Base-by-base conservation (phyloP, 2,888 invertebrate genomes). In the Hydrotaea diabolus region DNA sequence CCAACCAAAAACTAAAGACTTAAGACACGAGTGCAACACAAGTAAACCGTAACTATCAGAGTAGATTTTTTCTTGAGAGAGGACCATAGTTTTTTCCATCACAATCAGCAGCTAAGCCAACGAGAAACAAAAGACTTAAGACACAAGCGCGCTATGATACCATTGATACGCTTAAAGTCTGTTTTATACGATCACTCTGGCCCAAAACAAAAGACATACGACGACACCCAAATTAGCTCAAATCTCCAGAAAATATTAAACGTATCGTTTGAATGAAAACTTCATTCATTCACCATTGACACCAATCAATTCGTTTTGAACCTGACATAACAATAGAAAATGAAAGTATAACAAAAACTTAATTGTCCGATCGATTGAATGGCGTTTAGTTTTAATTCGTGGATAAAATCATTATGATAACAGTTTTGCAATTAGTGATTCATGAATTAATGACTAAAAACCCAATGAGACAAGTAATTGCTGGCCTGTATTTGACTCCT, bases 91-190 rank as follows among this genome's bases (percentile, higher is more conserved):
- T n/a, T n/a, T n/a, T n/a, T n/a, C 5, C 3, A 36, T 5, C 19
- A 31, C 8, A 23, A 71, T n/a, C 23, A 31, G 7, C 2, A 49
- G 53, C 23, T 15, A 49, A 23, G 66, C 11, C 0, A 17, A 17
- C 2, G 1, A n/a, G 57, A 62, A 79, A 55, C 78, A 36, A 84
- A 78, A 81, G 78, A 84, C 71, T 77, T 84, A 57, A 71, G 75
- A 76, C 55, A 84, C 36, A 26, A 36, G 36, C 43, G 39, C 43
- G 13, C n/a, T 39, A 19, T 19, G 36, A 17, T 64, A 64, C 31
- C 2, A 11, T 13, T 8, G 9, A 9, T 39, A 2, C 31, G 17
- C 5, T 64, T 17, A 17, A n/a, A 17, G 36, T n/a, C 1, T 36
- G 17, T 8, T 4, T 17, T 11, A 36, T n/a, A 66, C 43, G n/a